These are phyloP conservation scores for Zaprionus nigranus DNA, from an alignment of 1,140 invertebrate species.

Conservation along the genomic window DNA sequence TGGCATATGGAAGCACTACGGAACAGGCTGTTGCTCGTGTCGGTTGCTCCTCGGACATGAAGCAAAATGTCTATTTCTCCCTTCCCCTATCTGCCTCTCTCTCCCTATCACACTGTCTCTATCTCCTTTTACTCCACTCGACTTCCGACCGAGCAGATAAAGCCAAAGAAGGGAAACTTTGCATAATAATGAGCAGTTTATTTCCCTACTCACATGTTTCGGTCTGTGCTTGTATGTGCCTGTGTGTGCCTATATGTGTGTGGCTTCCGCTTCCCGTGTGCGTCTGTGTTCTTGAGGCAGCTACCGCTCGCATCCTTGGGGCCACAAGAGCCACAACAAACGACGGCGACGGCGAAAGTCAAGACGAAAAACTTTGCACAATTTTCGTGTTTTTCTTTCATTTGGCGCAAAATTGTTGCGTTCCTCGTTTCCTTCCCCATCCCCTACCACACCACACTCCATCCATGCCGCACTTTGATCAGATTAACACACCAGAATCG, in stretches of 20 bases:
- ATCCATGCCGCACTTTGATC: constrained; percentile 61
- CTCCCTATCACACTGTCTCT: not conserved
- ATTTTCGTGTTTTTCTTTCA: constrained; percentile 74
- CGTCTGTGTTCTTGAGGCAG: constrained; percentile 35
- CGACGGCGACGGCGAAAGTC: constrained; percentile 25
- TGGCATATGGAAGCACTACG: constrained; percentile 38
- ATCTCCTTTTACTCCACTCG: constrained; percentile 15
- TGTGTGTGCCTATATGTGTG: constrained; percentile 14
- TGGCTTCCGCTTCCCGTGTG: constrained; percentile 63
- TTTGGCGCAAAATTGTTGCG: constrained; percentile 68
- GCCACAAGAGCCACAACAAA: constrained; percentile 67
- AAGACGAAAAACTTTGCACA: constrained; percentile 54
- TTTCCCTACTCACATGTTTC: constrained; percentile 42
- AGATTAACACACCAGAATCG: constrained; percentile 59
- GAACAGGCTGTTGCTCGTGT: constrained; percentile 56
- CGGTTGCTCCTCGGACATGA: constrained; percentile 21
- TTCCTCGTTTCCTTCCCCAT: constrained; percentile 15
- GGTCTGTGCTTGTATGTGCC: not conserved
- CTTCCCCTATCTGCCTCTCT: not conserved
- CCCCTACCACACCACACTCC: constrained; percentile 1
- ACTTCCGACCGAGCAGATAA: constrained; percentile 63
- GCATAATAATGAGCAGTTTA: constrained; percentile 80
- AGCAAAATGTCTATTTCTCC: not conserved
- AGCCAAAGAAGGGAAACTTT: constrained; percentile 64
- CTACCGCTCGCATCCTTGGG: constrained; percentile 18